Conservation (phyloP, 2,888 invertebrate species). For the Deilephila porcellus region DNA sequence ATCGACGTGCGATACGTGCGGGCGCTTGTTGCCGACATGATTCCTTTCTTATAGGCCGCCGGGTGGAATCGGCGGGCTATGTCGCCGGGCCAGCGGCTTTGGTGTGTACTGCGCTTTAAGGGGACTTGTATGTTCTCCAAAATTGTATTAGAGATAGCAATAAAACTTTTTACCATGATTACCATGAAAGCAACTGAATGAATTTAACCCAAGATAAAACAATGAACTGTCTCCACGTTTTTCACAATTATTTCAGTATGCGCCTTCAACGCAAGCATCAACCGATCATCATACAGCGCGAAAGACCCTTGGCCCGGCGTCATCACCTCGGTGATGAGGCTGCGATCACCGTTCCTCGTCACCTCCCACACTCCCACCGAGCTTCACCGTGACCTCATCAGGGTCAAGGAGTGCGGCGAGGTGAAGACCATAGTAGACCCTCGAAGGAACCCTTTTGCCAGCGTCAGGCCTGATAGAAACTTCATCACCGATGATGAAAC, state of each 20-base stretch:
- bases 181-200: no score
- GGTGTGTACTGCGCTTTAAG: no score
- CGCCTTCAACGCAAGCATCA: conserved; percentile 89
- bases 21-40: no score
- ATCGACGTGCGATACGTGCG: no score
- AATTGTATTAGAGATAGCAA: no score
- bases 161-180: no score
- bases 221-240: no score
- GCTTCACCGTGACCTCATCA: conserved; percentile 85
- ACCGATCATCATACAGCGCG: conserved; percentile 86
- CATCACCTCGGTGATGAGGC: conserved; percentile 82
- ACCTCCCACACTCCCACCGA: conserved; percentile 89
- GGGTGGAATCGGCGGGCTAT: no score
- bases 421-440: conserved; percentile 82
- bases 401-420: conserved; percentile 82
- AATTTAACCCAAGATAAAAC: no score
- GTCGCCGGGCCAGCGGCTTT: no score
- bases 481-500: conserved; percentile 89
- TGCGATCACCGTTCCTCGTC: conserved; percentile 85
- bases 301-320: conserved; percentile 88
- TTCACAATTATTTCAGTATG: conserved; percentile 79
- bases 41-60: no score
- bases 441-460: conserved; percentile 86
- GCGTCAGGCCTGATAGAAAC: conserved; percentile 89
- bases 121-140: no score